Base-by-base conservation (phyloP, 2,113 vertebrate genomes). In the Castor canadensis region DNA sequence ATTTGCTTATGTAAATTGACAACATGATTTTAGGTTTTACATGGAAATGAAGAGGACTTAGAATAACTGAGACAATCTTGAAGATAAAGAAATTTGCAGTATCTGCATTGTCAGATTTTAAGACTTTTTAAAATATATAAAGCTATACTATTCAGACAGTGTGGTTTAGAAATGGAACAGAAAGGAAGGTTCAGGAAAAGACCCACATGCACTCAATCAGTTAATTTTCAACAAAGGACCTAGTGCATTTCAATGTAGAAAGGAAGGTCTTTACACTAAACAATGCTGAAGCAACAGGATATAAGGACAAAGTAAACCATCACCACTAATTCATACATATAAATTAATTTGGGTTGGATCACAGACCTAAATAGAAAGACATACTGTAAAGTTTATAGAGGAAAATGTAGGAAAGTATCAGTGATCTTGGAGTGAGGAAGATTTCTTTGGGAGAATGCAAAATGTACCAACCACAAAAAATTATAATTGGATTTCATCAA, bases 21-120 rank as follows among this genome's bases (percentile, higher is more conserved):
- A 72, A 71, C 38, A 56, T 82, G 56, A 82, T 26, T 87, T 96
- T 67, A 52, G 84, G 90, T 92, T 90, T 90, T 92, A 72, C 32
- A 24, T 83, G 19, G 28, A 82, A 79, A 72, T 76, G 12, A 28
- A 83, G 30, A 93, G 26, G 64, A 93, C 49, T 93, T 87, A 93
- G 40, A 90, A 64, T 52, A 28, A 13, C 6, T 13, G 77, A 76
- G 58, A n/a, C 47, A 87, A 26, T 90, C 40, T 56, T 64, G 8
- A 81, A 89, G 35, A 76, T 49, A 26, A 93, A 87, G 71, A 80
- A 71, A 62, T 76, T 66, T 73, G 16, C 22, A 47, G 3, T 77
- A 83, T 73, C 62, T 64, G 45, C 52, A 24, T 11, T 60, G 62
- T 91, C n/a, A 90, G 72, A 28, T 49, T 92, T 79, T 79, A 72